Evolutionary conservation across 2,888 invertebrate species (phyloP).

Genomic region (Cybosia mesomella): DNA sequence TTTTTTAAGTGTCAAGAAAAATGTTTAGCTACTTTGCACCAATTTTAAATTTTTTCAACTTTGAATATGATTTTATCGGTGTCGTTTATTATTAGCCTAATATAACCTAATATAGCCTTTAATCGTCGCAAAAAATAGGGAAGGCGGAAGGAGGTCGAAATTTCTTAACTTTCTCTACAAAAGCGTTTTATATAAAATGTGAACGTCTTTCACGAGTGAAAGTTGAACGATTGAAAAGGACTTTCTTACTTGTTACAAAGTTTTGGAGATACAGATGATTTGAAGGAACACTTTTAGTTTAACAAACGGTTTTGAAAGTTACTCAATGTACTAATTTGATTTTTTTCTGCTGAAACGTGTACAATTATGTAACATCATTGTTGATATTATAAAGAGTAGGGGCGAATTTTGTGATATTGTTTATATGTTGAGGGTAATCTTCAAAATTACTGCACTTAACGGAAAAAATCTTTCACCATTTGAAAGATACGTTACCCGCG

Average conservation of each 20-base stretch:
- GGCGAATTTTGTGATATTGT: too few species aligned
- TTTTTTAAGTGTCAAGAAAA: constrained; percentile 40
- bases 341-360: too few species aligned
- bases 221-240: constrained; percentile 14
- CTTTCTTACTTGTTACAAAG: constrained; percentile 11
- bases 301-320: neutral
- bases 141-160: neutral
- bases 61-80: neutral
- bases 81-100: too few species aligned
- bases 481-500: too few species aligned
- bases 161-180: constrained; percentile 6
- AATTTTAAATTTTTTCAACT: neutral
- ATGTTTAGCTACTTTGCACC: constrained; percentile 34
- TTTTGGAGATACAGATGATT: constrained; percentile 7
- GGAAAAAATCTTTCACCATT: too few species aligned
- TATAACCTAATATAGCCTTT: too few species aligned
- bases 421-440: too few species aligned
- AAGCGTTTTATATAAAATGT: constrained; percentile 19
- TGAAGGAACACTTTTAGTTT: neutral
- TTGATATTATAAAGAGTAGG: too few species aligned
- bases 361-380: too few species aligned
- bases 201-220: constrained; percentile 17
- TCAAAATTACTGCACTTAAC: too few species aligned
- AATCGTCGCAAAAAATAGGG: neutral
- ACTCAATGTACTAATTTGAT: neutral